Percentiles rank a stretch among this genome's conserved stretches.
These are phyloP conservation scores for Dimorphilus gyrociliatus DNA, from an alignment of 2,888 invertebrate genomes.

Conservation along the genomic window DNA sequence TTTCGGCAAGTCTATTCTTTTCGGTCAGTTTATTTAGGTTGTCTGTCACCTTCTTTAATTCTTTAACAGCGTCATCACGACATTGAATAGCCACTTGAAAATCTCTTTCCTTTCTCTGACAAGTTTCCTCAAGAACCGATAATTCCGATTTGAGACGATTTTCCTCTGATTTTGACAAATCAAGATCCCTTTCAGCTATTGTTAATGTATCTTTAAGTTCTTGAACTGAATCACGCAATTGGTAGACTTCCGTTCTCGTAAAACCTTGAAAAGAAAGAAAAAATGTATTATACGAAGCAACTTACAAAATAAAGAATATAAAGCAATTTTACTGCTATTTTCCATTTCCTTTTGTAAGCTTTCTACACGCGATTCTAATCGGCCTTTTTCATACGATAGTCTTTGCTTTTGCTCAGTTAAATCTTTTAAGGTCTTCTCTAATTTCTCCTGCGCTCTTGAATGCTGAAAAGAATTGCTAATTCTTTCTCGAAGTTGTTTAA, in stretches of 20 bases:
- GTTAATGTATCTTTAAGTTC: too few species aligned
- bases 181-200: too few species aligned
- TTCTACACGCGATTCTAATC: conserved; percentile 48
- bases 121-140: conserved; percentile 12
- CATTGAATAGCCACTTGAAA: conserved; percentile 15
- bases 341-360: conserved; percentile 64
- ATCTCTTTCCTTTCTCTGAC: conserved; percentile 19
- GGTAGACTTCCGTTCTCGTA: too few species aligned
- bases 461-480: too few species aligned
- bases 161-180: too few species aligned
- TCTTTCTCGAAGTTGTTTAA: too few species aligned
- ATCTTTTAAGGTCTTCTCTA: conserved; percentile 23
- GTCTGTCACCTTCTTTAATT: conserved; percentile 15
- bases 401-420: conserved; percentile 32
- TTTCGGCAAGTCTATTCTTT: not conserved
- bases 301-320: too few species aligned
- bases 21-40: conserved; percentile 15
- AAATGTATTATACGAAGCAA: too few species aligned
- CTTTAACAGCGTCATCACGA: conserved; percentile 21
- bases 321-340: too few species aligned
- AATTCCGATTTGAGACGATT: too few species aligned
- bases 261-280: too few species aligned
- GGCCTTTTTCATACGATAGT: conserved; percentile 32
- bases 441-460: conserved; percentile 19
- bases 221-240: too few species aligned